Conservation (phyloP, 2,113 vertebrate species). For the Eurystomus gularis region DNA sequence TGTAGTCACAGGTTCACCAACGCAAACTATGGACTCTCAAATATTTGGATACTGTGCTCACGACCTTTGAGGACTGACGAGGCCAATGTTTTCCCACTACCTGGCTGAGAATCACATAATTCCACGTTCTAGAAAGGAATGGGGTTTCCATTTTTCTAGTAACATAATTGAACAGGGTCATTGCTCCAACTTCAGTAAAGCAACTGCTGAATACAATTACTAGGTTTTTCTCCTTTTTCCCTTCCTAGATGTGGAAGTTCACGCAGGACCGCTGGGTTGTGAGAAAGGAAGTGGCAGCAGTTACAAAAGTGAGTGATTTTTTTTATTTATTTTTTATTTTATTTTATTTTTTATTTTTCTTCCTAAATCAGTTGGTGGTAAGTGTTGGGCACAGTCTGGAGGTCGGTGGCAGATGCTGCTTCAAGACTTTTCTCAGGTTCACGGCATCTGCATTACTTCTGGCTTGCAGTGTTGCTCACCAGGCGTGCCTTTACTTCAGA, state of each 20-base stretch:
- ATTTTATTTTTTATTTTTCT: background rate
- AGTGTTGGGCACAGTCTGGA: background rate
- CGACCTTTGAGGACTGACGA: background rate
- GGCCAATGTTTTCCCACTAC: background rate
- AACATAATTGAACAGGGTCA: background rate
- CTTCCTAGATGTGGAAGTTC: slow-evolving; percentile 94
- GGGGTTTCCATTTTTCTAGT: background rate
- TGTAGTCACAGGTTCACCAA: background rate
- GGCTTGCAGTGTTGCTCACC: background rate
- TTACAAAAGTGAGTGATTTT: slow-evolving; percentile 86
- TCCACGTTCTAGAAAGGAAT: background rate
- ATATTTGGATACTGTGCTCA: background rate
- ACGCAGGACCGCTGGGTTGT: slow-evolving; percentile 91
- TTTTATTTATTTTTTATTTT: too few relatives aligned
- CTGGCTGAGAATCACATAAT: background rate
- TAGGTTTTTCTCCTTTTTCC: background rate
- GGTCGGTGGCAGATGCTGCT: background rate
- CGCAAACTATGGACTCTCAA: background rate
- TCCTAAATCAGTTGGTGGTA: background rate
- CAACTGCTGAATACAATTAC: background rate
- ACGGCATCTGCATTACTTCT: background rate
- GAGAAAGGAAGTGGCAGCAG: slow-evolving; percentile 87
- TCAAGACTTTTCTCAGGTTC: background rate
- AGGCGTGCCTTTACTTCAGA: background rate
- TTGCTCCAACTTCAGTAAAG: background rate